These are phyloP conservation scores for Conchocele bisecta DNA, from an alignment of 2,888 invertebrate genomes.

Conservation along the genomic window DNA sequence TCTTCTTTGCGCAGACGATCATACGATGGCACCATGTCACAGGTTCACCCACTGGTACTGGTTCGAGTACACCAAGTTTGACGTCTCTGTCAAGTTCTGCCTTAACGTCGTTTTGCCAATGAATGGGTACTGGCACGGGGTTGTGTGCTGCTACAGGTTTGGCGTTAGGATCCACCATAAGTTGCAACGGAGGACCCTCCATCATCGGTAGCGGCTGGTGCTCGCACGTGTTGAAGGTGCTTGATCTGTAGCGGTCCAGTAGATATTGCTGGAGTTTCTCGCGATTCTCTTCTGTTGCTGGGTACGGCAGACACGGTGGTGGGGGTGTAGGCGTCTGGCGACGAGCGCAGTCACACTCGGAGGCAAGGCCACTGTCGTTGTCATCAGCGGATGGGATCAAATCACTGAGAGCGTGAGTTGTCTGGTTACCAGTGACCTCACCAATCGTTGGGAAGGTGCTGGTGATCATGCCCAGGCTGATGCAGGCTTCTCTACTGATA, in stretches of 20 bases:
- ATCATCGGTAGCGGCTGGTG: conserved; percentile 64
- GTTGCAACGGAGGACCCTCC: conserved; percentile 54
- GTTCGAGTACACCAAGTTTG: conserved; percentile 58
- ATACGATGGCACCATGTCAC: conserved; percentile 67
- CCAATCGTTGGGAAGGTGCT: no score
- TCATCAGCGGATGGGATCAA: no score
- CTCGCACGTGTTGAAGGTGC: conserved; percentile 69
- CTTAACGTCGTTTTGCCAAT: conserved; percentile 68
- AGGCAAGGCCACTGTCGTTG: no score
- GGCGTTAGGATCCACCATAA: conserved; percentile 65
- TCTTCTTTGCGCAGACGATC: conserved; percentile 60
- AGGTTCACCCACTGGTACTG: conserved; percentile 58
- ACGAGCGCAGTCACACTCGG: no score
- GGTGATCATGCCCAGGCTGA: no score
- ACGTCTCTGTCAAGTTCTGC: conserved; percentile 64
- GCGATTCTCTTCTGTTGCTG: conserved; percentile 50
- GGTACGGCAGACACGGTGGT: conserved; percentile 61
- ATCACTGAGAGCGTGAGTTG: no score
- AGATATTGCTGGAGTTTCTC: conserved; percentile 50
- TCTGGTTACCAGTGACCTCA: no score
- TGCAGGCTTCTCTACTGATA: no score
- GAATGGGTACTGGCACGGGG: conserved; percentile 66
- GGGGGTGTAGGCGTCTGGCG: no score
- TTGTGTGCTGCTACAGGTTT: conserved; percentile 63
- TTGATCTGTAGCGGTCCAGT: conserved; percentile 59